Conservation (phyloP, 2,113 vertebrate species). For the Stercorarius parasiticus region DNA sequence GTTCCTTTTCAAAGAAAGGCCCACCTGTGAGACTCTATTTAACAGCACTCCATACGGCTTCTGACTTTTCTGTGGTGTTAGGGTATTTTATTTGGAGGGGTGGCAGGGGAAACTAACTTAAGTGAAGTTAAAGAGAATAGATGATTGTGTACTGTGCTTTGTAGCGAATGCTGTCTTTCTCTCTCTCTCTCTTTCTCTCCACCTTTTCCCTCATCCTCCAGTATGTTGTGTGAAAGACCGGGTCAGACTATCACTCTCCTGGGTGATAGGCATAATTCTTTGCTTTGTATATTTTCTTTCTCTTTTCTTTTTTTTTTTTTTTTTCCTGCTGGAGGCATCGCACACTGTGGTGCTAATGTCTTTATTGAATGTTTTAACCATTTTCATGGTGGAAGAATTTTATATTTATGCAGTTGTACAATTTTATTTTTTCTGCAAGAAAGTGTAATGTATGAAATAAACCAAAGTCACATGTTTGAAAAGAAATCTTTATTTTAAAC, state of each 20-base stretch:
- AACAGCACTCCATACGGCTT: constrained; percentile 86
- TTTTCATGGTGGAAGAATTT: constrained; percentile 99
- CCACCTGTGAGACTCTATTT: constrained; percentile 75
- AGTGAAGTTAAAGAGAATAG: constrained; percentile 57
- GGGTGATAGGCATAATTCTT: constrained; percentile 72
- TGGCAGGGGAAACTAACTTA: constrained; percentile 69
- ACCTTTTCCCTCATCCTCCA: constrained; percentile 58
- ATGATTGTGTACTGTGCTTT: constrained; percentile 73
- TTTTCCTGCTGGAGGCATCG: constrained; percentile 90
- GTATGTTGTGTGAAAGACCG: constrained; percentile 77
- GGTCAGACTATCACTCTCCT: constrained; percentile 73
- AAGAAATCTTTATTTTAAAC: constrained; percentile 89
- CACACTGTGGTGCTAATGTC: constrained; percentile 88
- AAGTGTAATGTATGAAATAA: constrained; percentile 97
- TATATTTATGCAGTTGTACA: constrained; percentile 99
- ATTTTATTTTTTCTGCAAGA: constrained; percentile 96
- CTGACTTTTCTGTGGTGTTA: constrained; percentile 67
- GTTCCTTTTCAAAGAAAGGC: constrained; percentile 72
- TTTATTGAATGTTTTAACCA: constrained; percentile 99
- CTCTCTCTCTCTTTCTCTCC: constrained; percentile 73
- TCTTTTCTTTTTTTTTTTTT: constrained; percentile 66
- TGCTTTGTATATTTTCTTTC: constrained; percentile 79
- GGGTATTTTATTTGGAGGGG: constrained; percentile 73
- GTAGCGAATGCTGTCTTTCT: constrained; percentile 75
- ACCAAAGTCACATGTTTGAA: constrained; percentile 99